Evolutionary conservation across 2,888 invertebrate species (phyloP).

Genomic region (Ommatoiulus sabulosus): DNA sequence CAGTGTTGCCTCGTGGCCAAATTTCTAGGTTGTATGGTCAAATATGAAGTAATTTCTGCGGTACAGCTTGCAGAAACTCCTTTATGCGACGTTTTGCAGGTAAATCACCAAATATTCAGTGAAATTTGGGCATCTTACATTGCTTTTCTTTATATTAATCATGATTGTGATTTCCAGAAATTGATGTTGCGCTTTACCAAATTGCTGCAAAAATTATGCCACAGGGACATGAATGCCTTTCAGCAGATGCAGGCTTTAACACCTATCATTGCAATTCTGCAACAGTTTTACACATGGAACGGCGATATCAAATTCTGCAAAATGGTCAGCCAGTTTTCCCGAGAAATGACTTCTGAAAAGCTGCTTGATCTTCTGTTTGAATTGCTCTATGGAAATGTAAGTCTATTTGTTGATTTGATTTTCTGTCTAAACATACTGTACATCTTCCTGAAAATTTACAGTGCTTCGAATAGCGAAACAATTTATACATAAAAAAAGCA

Average conservation of each 20-base stretch:
- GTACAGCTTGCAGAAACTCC: conserved; percentile 6
- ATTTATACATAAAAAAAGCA: too few species aligned
- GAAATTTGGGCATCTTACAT: not conserved
- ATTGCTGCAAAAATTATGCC: not conserved
- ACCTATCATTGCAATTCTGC: not conserved
- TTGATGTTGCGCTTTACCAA: conserved; percentile 17
- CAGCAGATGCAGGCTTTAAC: not conserved
- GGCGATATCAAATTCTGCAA: conserved; percentile 23
- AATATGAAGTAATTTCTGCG: not conserved
- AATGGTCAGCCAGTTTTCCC: conserved; percentile 38
- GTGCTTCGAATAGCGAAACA: too few species aligned
- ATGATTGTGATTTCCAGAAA: not conserved
- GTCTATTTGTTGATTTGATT: not conserved
- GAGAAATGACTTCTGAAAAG: conserved; percentile 42
- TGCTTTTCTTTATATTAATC: not conserved
- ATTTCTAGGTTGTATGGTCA: conserved; percentile 10
- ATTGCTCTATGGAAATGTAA: conserved; percentile 20
- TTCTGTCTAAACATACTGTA: too few species aligned
- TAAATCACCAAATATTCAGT: not conserved
- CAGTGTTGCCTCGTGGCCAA: conserved; percentile 42
- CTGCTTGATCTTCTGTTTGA: not conserved
- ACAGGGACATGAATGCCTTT: not conserved
- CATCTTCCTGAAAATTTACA: too few species aligned
- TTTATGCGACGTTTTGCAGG: conserved; percentile 30
- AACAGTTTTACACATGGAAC: not conserved